Conservation (phyloP, 2,113 vertebrate species). For the Mobula birostris region DNA sequence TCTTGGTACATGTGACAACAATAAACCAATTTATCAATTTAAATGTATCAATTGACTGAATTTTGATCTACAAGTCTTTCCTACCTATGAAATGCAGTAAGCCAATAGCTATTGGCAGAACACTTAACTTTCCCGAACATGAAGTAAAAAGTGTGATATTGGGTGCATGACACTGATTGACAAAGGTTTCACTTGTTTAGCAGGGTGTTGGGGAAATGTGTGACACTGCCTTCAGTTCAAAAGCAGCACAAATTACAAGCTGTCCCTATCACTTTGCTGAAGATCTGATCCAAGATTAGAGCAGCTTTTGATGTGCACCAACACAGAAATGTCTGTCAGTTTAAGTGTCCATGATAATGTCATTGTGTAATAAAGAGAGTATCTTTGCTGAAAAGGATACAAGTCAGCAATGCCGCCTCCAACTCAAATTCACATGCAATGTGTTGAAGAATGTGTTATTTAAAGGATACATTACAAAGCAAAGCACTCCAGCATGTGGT, state of each 20-base stretch:
- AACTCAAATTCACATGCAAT: conserved; percentile 13
- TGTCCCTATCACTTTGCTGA: conserved; percentile 28
- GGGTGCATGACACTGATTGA: conserved; percentile 21
- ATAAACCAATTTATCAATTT: too few relatives aligned
- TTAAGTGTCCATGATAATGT: conserved; percentile 7
- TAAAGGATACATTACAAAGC: neutral
- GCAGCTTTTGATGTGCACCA: conserved; percentile 20
- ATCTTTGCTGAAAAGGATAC: neutral
- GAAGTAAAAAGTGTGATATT: neutral
- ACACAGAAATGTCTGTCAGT: neutral
- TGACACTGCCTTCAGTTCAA: neutral
- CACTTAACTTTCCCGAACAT: neutral
- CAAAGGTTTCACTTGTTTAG: neutral
- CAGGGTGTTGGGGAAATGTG: conserved; percentile 12
- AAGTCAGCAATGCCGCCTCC: neutral
- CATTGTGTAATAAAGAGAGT: neutral
- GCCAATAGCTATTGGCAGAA: neutral
- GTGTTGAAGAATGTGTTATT: neutral
- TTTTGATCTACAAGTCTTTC: conserved; percentile 49
- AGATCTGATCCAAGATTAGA: conserved; percentile 8
- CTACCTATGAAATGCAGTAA: conserved; percentile 36
- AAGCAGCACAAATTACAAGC: neutral
- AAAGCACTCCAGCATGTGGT: too few relatives aligned
- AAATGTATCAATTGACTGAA: too few relatives aligned
- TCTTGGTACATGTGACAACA: too few relatives aligned